Conservation (phyloP, 2,888 invertebrate genomes). For the Stenchaetothrips biformis region DNA sequence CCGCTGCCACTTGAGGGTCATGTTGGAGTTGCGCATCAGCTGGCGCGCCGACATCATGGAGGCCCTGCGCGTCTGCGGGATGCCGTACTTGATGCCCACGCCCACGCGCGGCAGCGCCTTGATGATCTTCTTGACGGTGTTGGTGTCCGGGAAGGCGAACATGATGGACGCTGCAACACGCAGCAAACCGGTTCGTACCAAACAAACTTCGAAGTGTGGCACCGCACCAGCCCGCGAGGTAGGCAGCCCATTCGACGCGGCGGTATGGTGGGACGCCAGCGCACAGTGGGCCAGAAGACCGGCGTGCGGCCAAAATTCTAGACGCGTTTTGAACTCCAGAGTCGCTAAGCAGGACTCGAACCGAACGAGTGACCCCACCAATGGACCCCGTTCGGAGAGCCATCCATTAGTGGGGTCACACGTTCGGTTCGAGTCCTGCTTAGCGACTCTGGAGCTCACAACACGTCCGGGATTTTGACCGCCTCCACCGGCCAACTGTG, state of each 20-base stretch:
- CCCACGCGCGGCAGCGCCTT: conserved; percentile 95
- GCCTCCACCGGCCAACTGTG: no score
- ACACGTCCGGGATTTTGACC: no score
- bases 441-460: no score
- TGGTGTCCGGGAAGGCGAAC: conserved; percentile 96
- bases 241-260: conserved; percentile 41
- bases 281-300: no score
- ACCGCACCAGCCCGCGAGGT: conserved; percentile 37
- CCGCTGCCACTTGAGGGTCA: conserved; percentile 99
- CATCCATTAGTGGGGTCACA: no score
- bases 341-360: no score
- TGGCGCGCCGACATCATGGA: conserved; percentile 99
- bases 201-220: conserved; percentile 35
- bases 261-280: conserved; percentile 42
- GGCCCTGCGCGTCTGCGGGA: conserved; percentile 93
- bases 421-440: no score
- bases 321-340: no score
- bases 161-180: conserved; percentile 86
- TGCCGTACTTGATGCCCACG: conserved; percentile 98
- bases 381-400: no score
- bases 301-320: no score
- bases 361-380: no score
- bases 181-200: conserved; percentile 41
- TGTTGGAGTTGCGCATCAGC: conserved; percentile 97
- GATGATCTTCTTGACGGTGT: conserved; percentile 96